Conservation (phyloP, 2,888 invertebrate genomes). For the Diaprepes abbreviatus region DNA sequence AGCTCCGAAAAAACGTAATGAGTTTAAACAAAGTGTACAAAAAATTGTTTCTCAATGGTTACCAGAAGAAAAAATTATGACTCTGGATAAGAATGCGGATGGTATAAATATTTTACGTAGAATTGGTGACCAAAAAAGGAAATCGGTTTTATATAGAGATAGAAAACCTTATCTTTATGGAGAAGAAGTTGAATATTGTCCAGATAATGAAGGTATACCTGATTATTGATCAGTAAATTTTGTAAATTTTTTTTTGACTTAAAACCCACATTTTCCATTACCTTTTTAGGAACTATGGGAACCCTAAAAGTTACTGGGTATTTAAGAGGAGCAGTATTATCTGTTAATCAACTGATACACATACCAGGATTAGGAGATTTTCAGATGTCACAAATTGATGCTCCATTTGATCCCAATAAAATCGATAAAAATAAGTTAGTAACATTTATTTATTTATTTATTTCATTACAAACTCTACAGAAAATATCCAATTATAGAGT, state of each 20-base stretch:
- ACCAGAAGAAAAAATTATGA: slow-evolving; percentile 86
- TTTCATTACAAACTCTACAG: no score
- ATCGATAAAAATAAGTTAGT: slow-evolving; percentile 69
- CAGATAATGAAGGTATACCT: slow-evolving; percentile 65
- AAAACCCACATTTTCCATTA: not conserved
- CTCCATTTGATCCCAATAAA: slow-evolving; percentile 78
- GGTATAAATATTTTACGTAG: slow-evolving; percentile 79
- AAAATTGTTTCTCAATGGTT: slow-evolving; percentile 77
- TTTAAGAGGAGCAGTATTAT: slow-evolving; percentile 84
- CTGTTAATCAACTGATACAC: slow-evolving; percentile 91
- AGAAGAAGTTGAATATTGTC: slow-evolving; percentile 80
- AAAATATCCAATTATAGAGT: no score
- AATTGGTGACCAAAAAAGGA: slow-evolving; percentile 88
- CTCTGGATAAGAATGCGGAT: slow-evolving; percentile 82
- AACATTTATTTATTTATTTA: no score
- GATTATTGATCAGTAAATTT: slow-evolving; percentile 22
- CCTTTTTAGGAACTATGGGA: slow-evolving; percentile 66
- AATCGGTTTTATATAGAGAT: slow-evolving; percentile 80
- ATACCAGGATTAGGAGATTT: slow-evolving; percentile 94
- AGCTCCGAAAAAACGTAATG: slow-evolving; percentile 79
- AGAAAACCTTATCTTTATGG: slow-evolving; percentile 87
- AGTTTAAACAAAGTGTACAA: slow-evolving; percentile 77
- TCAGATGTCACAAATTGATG: slow-evolving; percentile 87
- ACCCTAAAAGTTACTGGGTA: slow-evolving; percentile 89
- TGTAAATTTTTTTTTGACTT: not conserved